Conservation (phyloP, 2,888 invertebrate genomes). For the Celastrina argiolus region DNA sequence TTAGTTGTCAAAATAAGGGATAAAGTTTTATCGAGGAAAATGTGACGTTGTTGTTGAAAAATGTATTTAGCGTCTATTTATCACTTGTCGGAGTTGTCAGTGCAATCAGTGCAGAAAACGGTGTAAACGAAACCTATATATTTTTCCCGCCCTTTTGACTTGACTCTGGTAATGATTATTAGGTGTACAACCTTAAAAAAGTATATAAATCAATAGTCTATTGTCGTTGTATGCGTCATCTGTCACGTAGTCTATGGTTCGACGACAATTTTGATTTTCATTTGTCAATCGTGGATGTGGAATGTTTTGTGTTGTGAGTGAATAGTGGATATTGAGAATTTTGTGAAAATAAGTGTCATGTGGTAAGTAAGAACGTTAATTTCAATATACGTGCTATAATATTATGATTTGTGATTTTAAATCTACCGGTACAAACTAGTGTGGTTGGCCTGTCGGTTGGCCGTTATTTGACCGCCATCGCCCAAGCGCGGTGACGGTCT, state of each 20-base stretch:
- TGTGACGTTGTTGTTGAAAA: too few relatives aligned
- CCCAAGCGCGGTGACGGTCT: constrained; percentile 57
- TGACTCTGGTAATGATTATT: too few relatives aligned
- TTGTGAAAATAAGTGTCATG: constrained; percentile 59
- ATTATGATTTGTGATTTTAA: not conserved
- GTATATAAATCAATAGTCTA: too few relatives aligned
- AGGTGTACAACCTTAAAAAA: too few relatives aligned
- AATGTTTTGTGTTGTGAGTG: constrained; percentile 73
- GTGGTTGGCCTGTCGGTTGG: constrained; percentile 38
- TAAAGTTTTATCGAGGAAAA: too few relatives aligned
- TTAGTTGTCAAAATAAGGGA: too few relatives aligned
- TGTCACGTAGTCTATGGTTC: constrained; percentile 1
- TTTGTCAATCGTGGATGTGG: constrained; percentile 50
- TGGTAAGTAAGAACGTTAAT: constrained; percentile 54
- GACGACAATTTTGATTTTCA: constrained; percentile 23
- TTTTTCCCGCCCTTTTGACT: too few relatives aligned
- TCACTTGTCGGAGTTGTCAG: too few relatives aligned
- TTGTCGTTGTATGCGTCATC: not conserved
- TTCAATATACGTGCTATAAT: not conserved
- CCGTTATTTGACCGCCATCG: constrained; percentile 77
- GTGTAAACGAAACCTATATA: too few relatives aligned
- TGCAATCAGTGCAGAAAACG: too few relatives aligned
- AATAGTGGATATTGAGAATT: constrained; percentile 54
- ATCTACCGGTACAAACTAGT: constrained; percentile 33
- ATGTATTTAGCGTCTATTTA: too few relatives aligned